These are phyloP conservation scores for Pteropus rufus DNA, from an alignment of 2,797 vertebrate genomes.

Conservation along the genomic window DNA sequence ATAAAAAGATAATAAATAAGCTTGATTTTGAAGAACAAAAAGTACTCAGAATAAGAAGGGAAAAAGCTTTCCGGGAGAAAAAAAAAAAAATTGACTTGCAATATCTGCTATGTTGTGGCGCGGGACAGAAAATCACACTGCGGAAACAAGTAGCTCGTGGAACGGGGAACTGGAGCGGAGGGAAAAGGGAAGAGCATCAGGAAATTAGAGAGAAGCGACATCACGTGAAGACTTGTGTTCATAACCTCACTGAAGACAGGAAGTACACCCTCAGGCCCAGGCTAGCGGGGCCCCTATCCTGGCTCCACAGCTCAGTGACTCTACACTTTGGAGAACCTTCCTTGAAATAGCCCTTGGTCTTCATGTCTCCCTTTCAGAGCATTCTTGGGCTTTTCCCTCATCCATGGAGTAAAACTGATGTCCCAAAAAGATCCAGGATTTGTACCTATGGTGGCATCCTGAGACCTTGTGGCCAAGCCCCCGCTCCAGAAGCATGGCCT, in stretches of 20 bases:
- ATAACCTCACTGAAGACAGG: not conserved
- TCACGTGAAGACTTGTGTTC: accelerated
- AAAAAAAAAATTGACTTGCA: not conserved
- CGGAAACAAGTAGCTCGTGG: not conserved
- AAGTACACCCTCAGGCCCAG: not conserved
- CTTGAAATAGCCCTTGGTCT: not conserved
- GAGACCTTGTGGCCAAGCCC: accelerated
- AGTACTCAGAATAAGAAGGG: not conserved
- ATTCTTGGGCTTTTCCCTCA: not conserved
- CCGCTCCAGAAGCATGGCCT: not conserved
- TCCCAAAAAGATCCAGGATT: not conserved
- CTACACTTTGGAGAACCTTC: not conserved
- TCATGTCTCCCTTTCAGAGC: not conserved
- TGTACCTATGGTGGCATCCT: not conserved
- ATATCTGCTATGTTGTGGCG: too few relatives aligned
- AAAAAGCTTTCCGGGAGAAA: not conserved
- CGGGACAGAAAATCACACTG: accelerated
- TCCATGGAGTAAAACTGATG: not conserved
- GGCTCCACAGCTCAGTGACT: not conserved
- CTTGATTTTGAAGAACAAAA: not conserved
- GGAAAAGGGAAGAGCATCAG: not conserved
- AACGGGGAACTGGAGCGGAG: not conserved
- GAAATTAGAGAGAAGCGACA: not conserved
- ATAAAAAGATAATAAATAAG: not conserved
- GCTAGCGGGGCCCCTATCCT: too few relatives aligned